These are phyloP conservation scores for Clivina fossor DNA, from an alignment of 2,888 invertebrate species.

Conservation along the genomic window DNA sequence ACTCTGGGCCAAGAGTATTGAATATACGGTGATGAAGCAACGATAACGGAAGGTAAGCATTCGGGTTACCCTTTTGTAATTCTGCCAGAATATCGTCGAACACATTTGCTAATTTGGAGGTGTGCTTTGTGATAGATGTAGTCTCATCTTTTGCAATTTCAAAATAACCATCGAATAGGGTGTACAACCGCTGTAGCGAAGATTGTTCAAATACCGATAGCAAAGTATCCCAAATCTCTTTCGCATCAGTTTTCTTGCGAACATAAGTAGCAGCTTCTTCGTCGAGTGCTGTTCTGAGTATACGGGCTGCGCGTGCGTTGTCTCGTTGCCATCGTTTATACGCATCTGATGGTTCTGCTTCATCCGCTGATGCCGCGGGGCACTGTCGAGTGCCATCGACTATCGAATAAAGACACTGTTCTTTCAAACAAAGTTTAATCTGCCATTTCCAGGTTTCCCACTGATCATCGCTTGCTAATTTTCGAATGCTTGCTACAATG, in stretches of 20 bases:
- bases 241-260: slow-evolving; percentile 36
- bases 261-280: slow-evolving; percentile 38
- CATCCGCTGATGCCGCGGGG: slow-evolving; percentile 32
- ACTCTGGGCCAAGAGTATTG: slow-evolving; percentile 36
- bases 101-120: slow-evolving; percentile 34
- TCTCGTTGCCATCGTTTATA: slow-evolving; percentile 38
- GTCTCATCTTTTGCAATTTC: slow-evolving; percentile 33
- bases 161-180: slow-evolving; percentile 38
- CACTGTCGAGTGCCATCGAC: slow-evolving; percentile 38
- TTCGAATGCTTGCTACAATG: slow-evolving; percentile 30
- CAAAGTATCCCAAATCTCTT: slow-evolving; percentile 34
- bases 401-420: slow-evolving; percentile 39
- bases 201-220: slow-evolving; percentile 39
- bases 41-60: slow-evolving; percentile 31
- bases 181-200: slow-evolving; percentile 38
- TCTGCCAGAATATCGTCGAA: slow-evolving; percentile 37
- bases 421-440: slow-evolving; percentile 39
- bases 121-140: slow-evolving; percentile 36
- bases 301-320: slow-evolving; percentile 38
- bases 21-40: slow-evolving; percentile 37
- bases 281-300: slow-evolving; percentile 39
- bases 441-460: slow-evolving; percentile 43
- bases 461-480: slow-evolving; percentile 36
- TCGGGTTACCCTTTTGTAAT: slow-evolving; percentile 30
- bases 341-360: slow-evolving; percentile 36